These are phyloP conservation scores for Leptarthrus brevirostris DNA, from an alignment of 2,888 invertebrate genomes.

Conservation along the genomic window DNA sequence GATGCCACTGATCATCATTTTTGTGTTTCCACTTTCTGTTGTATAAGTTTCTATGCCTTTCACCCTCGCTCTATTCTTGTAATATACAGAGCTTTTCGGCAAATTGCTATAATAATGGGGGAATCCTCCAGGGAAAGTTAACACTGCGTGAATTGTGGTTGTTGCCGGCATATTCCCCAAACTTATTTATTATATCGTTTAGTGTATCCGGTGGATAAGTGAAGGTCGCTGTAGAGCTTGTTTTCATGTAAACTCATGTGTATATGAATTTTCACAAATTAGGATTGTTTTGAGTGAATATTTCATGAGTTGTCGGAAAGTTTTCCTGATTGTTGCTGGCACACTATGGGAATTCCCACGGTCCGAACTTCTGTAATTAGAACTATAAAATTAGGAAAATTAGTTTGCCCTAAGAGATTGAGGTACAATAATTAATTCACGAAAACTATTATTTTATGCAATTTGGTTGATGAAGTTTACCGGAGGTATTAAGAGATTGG, in stretches of 20 bases:
- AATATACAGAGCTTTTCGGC: slow-evolving; percentile 1
- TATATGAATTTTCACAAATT: neutral
- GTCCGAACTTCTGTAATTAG: slow-evolving; percentile 5
- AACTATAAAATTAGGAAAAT: no score
- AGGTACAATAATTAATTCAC: no score
- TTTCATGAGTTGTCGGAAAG: neutral
- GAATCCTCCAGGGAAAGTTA: slow-evolving; percentile 4
- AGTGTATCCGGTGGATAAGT: neutral
- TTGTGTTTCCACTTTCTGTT: neutral
- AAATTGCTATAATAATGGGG: slow-evolving; percentile 12
- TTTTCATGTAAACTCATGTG: neutral
- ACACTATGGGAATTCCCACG: slow-evolving; percentile 1
- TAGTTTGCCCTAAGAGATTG: no score
- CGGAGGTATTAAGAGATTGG: no score
- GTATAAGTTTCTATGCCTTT: neutral
- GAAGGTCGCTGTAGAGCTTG: neutral
- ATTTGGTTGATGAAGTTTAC: no score
- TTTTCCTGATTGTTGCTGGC: slow-evolving; percentile 7
- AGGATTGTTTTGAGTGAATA: neutral
- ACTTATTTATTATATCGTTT: slow-evolving; percentile 15
- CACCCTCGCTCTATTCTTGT: neutral
- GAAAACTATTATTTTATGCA: no score
- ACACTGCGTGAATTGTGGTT: slow-evolving; percentile 10
- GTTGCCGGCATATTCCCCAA: slow-evolving; percentile 5
- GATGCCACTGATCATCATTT: neutral